Percentiles rank a stretch among this genome's conserved stretches.
Conservation (phyloP, 2,797 vertebrate genomes). For the Atherinosoma microstoma region DNA sequence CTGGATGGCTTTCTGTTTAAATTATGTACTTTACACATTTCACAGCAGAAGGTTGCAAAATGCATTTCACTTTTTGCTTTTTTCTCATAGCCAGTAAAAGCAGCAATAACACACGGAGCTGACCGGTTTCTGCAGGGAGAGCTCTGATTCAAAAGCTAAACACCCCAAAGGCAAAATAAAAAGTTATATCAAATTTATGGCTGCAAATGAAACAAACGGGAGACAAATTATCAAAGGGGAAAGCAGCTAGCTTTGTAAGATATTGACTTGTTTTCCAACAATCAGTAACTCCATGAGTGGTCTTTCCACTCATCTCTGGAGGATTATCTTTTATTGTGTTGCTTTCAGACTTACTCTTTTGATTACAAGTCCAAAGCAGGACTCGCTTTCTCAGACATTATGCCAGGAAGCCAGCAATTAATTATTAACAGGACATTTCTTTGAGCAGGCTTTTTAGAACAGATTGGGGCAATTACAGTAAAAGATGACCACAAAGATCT, state of each 20-base stretch:
- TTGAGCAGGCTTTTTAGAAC: not conserved
- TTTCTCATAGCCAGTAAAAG: not conserved
- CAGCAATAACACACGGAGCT: not conserved
- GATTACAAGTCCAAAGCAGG: not conserved
- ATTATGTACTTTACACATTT: not conserved
- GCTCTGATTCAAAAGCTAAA: conserved; percentile 8
- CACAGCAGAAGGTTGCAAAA: not conserved
- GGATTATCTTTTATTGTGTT: conserved; percentile 4
- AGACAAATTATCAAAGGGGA: not conserved
- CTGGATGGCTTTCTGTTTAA: not conserved
- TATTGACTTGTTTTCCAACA: not conserved
- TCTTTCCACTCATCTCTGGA: conserved; percentile 10
- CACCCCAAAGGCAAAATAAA: not conserved
- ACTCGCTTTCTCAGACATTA: not conserved
- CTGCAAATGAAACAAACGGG: conserved; percentile 14
- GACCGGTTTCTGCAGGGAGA: conserved; percentile 32
- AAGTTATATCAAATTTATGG: not conserved
- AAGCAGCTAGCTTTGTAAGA: conserved; percentile 1
- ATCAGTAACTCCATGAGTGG: not conserved
- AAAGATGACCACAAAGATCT: conserved; percentile 37
- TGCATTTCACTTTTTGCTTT: not conserved
- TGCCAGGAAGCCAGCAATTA: conserved; percentile 15
- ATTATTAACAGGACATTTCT: conserved; percentile 32
- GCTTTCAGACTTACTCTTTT: conserved; percentile 14
- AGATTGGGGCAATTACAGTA: conserved; percentile 31